Conservation (phyloP, 2,113 vertebrate genomes). For the Trogon melanurus region DNA sequence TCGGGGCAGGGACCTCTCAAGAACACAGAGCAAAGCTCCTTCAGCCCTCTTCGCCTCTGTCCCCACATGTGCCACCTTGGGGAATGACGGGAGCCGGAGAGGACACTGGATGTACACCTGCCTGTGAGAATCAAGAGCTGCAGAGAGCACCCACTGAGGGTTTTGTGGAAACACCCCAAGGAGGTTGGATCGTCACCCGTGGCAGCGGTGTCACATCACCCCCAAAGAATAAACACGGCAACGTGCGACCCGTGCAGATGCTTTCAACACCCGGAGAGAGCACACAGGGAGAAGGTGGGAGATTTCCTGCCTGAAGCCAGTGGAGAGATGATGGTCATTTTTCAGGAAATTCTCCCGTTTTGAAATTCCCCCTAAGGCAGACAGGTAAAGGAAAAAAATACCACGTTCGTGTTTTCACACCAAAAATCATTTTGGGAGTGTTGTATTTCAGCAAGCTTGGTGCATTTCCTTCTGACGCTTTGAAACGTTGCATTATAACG, state of each 20-base stretch:
- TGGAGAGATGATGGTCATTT: neutral
- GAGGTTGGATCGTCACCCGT: fast-evolving
- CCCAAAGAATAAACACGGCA: fast-evolving
- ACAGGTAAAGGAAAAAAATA: neutral
- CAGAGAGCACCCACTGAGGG: neutral
- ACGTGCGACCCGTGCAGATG: neutral
- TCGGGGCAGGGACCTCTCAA: neutral
- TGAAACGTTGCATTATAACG: neutral
- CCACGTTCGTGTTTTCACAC: neutral
- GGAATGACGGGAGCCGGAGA: fast-evolving
- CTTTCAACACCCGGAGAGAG: neutral
- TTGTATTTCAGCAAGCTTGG: neutral
- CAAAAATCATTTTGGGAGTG: neutral
- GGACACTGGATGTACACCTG: no score
- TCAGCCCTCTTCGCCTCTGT: neutral
- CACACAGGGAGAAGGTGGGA: neutral
- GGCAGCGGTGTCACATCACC: fast-evolving
- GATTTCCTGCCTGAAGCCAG: neutral
- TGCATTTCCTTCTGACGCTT: neutral
- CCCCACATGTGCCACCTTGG: neutral
- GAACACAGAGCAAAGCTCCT: neutral
- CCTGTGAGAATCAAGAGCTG: fast-evolving
- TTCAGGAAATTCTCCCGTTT: neutral
- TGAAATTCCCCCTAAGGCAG: neutral
- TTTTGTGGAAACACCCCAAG: neutral